Conservation (phyloP, 2,797 vertebrate genomes). For the Scomberomorus guttatus region DNA sequence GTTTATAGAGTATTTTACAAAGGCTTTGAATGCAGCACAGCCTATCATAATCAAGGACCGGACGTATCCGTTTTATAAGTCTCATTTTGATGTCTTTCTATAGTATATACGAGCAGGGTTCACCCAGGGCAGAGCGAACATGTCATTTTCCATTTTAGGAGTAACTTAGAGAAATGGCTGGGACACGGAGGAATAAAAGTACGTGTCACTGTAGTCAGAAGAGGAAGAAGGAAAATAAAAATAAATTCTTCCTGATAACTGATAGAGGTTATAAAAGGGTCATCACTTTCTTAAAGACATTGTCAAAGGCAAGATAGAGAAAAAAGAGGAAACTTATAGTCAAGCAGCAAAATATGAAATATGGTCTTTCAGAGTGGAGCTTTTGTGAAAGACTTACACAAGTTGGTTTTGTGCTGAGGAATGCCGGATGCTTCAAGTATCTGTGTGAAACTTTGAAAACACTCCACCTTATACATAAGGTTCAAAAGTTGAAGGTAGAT, state of each 20-base stretch:
- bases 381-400: background rate
- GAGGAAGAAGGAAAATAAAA: background rate
- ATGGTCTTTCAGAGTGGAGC: constrained; percentile 2
- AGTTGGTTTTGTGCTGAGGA: constrained; percentile 2
- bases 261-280: background rate
- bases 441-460: background rate
- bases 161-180: background rate
- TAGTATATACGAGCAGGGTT: too few species aligned
- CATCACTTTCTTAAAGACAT: background rate
- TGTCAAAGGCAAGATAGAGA: constrained; percentile 1
- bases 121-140: background rate
- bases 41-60: too few species aligned
- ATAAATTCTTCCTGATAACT: background rate
- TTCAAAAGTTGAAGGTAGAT: background rate
- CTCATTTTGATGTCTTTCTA: too few species aligned
- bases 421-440: background rate
- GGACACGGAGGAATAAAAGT: background rate
- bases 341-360: background rate
- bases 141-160: constrained; percentile 31
- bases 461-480: too few species aligned
- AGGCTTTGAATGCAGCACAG: too few species aligned
- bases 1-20: too few species aligned
- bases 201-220: background rate
- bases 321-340: background rate
- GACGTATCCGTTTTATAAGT: too few species aligned